Percentiles rank a stretch among this genome's conserved stretches.
Conservation (phyloP, 2,113 vertebrate genomes). For the Lichenostomus cassidix region DNA sequence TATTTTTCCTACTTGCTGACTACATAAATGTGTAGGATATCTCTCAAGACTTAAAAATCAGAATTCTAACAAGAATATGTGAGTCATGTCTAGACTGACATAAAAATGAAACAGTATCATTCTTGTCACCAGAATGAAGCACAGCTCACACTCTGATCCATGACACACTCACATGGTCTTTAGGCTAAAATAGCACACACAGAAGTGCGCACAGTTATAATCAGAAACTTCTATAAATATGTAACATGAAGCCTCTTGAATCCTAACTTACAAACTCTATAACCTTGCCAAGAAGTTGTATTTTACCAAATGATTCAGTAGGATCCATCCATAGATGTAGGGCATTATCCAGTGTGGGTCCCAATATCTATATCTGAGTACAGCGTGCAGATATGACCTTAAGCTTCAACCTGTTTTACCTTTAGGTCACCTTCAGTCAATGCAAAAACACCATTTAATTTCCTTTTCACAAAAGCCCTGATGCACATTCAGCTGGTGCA, state of each 20-base stretch:
- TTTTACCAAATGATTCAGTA: not conserved
- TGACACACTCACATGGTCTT: not conserved
- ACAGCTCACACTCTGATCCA: not conserved
- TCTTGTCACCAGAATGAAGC: not conserved
- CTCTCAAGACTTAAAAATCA: not conserved
- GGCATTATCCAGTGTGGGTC: rapidly evolving
- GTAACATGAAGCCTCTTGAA: not conserved
- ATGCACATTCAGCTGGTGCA: not conserved
- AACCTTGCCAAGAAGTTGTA: not conserved
- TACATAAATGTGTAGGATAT: not conserved
- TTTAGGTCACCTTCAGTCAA: not conserved
- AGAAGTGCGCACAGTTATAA: not conserved
- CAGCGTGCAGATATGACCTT: not conserved
- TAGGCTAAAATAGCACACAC: not conserved
- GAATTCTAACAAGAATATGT: not conserved
- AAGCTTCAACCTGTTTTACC: not conserved
- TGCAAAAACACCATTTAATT: not conserved
- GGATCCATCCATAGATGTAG: not conserved
- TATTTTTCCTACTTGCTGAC: not conserved
- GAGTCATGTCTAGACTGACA: conserved; percentile 1
- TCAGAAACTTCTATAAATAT: not conserved
- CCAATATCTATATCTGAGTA: not conserved
- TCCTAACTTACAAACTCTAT: not conserved
- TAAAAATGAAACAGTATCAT: not conserved
- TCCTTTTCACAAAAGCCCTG: not conserved